Evolutionary conservation across 2,797 vertebrate genomes (phyloP).

Genomic region (Vultur gryphus): DNA sequence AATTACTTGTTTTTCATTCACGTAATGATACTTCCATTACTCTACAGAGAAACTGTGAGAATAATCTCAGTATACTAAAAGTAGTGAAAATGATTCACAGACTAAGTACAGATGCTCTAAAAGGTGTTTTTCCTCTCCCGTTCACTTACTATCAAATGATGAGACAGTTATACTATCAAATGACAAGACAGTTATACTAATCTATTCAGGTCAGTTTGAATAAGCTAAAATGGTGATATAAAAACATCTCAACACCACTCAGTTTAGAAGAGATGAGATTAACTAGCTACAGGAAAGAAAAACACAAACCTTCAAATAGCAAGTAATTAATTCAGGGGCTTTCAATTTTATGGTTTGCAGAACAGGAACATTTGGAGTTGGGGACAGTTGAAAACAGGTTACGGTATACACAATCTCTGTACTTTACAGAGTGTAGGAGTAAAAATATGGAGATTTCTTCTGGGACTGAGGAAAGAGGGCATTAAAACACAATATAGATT

Average conservation of each 20-base stretch:
- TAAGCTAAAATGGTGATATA: neutral
- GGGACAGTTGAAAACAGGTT: neutral
- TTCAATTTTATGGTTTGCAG: slow-evolving; percentile 27
- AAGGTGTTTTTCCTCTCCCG: neutral
- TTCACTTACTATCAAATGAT: neutral
- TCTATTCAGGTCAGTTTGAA: neutral
- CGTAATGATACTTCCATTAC: neutral
- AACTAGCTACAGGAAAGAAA: neutral
- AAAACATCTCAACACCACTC: neutral
- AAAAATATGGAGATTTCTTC: slow-evolving; percentile 6
- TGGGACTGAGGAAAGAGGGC: neutral
- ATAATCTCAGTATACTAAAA: neutral
- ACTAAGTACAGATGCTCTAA: neutral
- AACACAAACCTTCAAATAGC: neutral
- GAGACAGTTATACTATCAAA: neutral
- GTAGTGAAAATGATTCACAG: neutral
- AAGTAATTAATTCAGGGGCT: slow-evolving; percentile 16
- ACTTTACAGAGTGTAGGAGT: neutral
- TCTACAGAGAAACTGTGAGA: neutral
- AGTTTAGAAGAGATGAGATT: neutral
- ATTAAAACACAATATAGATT: neutral
- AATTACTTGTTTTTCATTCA: slow-evolving; percentile 31
- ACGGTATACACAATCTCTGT: neutral
- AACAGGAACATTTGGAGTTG: neutral
- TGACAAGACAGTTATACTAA: neutral